These are phyloP conservation scores for Benthosema pterotum DNA, from an alignment of 2,797 vertebrate species.

Conservation along the genomic window DNA sequence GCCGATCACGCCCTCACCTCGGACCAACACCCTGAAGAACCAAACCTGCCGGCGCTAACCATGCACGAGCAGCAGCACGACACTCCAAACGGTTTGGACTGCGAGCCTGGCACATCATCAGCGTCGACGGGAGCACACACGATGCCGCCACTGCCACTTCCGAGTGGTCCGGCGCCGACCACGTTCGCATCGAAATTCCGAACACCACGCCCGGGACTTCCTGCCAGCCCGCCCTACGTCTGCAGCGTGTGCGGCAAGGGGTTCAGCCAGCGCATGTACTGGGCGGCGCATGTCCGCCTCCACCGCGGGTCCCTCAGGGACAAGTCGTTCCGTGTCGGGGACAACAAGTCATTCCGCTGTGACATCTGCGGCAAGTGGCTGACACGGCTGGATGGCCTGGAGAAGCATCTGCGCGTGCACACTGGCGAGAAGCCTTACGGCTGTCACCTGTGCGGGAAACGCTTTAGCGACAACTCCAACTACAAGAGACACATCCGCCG, in stretches of 20 bases:
- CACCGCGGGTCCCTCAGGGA: constrained; percentile 30
- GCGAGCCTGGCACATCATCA: no score
- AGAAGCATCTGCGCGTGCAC: constrained; percentile 64
- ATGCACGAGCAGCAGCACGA: neutral
- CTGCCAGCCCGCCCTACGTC: constrained; percentile 35
- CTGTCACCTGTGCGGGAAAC: constrained; percentile 53
- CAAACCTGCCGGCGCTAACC: neutral
- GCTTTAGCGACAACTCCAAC: constrained; percentile 69
- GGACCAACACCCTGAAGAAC: neutral
- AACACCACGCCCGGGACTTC: neutral
- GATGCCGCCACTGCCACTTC: no score
- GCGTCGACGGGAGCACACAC: no score
- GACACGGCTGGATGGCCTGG: constrained; percentile 60
- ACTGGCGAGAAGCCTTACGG: constrained; percentile 63
- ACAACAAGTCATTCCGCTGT: constrained; percentile 54
- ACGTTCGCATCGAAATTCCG: neutral
- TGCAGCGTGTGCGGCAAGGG: constrained; percentile 55
- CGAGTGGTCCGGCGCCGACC: neutral
- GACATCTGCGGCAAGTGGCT: constrained; percentile 64
- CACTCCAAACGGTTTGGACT: neutral
- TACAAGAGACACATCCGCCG: constrained; percentile 61
- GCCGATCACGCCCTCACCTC: neutral
- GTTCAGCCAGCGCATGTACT: constrained; percentile 49
- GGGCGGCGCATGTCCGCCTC: constrained; percentile 53
- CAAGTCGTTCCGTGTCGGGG: neutral